Conservation (phyloP, 1,140 invertebrate genomes). For the Caenorhabditis brenneri region DNA sequence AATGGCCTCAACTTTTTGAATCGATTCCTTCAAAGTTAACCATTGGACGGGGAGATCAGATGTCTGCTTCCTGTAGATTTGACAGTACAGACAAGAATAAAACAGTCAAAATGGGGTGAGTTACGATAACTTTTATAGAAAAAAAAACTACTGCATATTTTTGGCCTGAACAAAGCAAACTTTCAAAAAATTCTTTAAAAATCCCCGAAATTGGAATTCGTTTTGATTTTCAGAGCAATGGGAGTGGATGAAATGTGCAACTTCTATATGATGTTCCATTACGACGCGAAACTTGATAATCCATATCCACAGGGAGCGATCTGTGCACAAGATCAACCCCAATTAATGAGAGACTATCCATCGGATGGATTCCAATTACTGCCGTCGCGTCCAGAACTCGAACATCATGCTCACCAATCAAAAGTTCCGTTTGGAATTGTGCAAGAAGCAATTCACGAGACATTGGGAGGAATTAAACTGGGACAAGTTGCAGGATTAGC, state of each 20-base stretch:
- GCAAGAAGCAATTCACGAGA: slow-evolving; percentile 55
- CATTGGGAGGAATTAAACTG: slow-evolving; percentile 58
- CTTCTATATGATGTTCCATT: slow-evolving; percentile 72
- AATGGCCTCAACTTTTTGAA: slow-evolving; percentile 71
- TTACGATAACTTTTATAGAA: not conserved
- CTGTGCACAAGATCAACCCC: slow-evolving; percentile 52
- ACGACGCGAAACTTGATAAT: slow-evolving; percentile 60
- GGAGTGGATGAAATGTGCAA: slow-evolving; percentile 71
- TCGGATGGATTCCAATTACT: slow-evolving; percentile 63
- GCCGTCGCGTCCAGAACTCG: slow-evolving; percentile 66
- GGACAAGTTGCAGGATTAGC: slow-evolving; percentile 67
- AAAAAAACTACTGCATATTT: too few species aligned
- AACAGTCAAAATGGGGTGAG: slow-evolving; percentile 64
- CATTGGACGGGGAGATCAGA: slow-evolving; percentile 66
- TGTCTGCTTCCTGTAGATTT: slow-evolving; percentile 68
- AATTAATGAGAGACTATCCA: slow-evolving; percentile 62
- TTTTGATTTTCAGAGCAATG: slow-evolving; percentile 59
- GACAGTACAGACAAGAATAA: slow-evolving; percentile 67
- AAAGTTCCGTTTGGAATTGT: slow-evolving; percentile 64
- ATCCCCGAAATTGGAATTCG: too few species aligned
- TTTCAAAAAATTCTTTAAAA: not conserved
- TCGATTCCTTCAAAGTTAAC: slow-evolving; percentile 49
- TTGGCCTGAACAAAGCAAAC: too few species aligned
- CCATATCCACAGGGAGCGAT: slow-evolving; percentile 68
- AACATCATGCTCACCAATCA: slow-evolving; percentile 68